Evolutionary conservation across 2,113 vertebrate species (phyloP).

Genomic region (Ameiurus melas): DNA sequence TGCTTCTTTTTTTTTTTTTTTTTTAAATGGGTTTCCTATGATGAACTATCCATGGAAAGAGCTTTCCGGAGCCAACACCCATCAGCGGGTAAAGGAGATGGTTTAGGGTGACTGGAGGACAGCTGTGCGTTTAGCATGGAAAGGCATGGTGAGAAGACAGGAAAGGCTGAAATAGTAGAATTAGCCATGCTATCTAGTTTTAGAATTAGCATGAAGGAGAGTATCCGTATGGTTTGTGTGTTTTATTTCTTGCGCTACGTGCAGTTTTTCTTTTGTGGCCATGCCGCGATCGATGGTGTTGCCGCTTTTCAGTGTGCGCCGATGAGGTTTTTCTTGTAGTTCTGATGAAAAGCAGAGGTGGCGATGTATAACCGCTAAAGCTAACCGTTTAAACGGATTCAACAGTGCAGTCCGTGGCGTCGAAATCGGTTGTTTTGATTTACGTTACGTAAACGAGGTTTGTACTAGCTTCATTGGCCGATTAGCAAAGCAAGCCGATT

Average conservation of each 20-base stretch:
- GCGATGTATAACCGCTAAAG: neutral
- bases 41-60: constrained; percentile 49
- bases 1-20: constrained; percentile 45
- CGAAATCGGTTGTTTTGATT: neutral
- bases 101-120: constrained; percentile 36
- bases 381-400: neutral
- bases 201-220: neutral
- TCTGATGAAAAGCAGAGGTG: neutral
- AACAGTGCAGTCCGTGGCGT: neutral
- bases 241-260: neutral
- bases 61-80: constrained; percentile 33
- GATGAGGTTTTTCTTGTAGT: neutral
- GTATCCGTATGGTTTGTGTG: neutral
- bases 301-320: neutral
- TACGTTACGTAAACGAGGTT: neutral
- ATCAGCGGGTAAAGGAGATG: constrained; percentile 22
- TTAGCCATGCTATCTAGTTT: neutral
- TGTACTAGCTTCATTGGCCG: neutral
- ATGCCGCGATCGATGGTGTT: neutral
- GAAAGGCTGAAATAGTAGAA: constrained; percentile 6
- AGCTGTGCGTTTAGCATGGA: constrained; percentile 9
- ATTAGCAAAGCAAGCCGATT: no score
- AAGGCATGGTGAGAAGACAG: constrained; percentile 3
- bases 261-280: neutral
- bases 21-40: constrained; percentile 39